phyloP scores from a whole-genome alignment of 2,797 vertebrate species.

The Aphelocoma californica region DNA sequence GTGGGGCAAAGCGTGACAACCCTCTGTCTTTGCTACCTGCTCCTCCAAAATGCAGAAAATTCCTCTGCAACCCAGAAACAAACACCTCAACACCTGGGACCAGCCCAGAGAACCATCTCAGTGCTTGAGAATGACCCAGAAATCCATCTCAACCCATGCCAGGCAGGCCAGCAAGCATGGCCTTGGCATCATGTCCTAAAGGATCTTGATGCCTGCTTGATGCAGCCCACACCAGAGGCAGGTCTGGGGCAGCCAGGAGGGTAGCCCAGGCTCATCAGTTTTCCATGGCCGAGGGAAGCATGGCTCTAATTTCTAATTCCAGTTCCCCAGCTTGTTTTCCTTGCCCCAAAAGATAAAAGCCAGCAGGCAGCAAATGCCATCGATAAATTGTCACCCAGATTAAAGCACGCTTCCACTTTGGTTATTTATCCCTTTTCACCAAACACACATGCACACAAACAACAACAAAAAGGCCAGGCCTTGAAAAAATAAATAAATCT shows the following conservation, averaged over 20 bases:
- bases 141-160: neutral
- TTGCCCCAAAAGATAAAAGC: constrained; percentile 58
- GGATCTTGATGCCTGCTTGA: neutral
- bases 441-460: neutral
- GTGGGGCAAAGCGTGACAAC: fast-evolving
- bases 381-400: constrained; percentile 47
- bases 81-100: neutral
- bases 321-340: constrained; percentile 1
- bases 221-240: neutral
- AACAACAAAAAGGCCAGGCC: constrained; percentile 50
- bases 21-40: too few relatives aligned
- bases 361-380: constrained; percentile 1
- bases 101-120: neutral
- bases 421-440: neutral
- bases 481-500: constrained; percentile 71
- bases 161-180: neutral
- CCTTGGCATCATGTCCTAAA: neutral
- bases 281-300: neutral
- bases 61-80: neutral
- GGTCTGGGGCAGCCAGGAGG: neutral
- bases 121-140: neutral
- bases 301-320: constrained; percentile 25
- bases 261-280: neutral
- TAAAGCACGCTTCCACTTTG: neutral
- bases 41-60: neutral